Base-by-base conservation (phyloP, 2,113 vertebrate genomes). In the Sceloporus undulatus region DNA sequence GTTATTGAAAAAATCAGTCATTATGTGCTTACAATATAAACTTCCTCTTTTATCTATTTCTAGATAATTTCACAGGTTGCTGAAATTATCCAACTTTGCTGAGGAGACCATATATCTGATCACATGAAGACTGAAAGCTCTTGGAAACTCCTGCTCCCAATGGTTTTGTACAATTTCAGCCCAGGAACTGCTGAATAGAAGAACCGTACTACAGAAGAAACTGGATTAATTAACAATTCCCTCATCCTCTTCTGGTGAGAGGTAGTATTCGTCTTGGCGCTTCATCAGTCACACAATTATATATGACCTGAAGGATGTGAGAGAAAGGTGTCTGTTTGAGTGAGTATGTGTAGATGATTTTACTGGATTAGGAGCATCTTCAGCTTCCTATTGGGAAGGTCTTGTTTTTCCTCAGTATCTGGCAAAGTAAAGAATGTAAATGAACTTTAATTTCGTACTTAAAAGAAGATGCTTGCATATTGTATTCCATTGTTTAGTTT, bases 81-180 rank as follows among this genome's bases (percentile, higher is more conserved):
- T 66, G 96, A 97, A 75, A 92, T 95, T 95, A 97, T 93, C 98
- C 98, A 48, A 98, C 96, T 99, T 99, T 75, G 97, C 98, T 0
- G 98, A 98, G 92, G 97, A 98, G 56, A 98, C 97, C 93, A 94
- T 99, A 89, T 96, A 98, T 91, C 96, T 13, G 96, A 98, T 77
- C 97, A 97, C 90, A 38, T 93, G n/a, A 94, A 93, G 29, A 94
- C 96, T 40, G 95, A 96, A 77, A 93, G 90, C n/a, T 75, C 94
- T 90, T 96, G 38, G 93, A 96, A 90, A 94, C 89, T 56, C 93
- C 93, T 14, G 95, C 96, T 94, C 94, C 97, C 85, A 99, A 99
- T 70, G 98, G 99, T 85, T 98, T 99, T 99, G 98, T 94, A 97
- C 98, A 5, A 99, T 96, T 99, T 99, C 96, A 98, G 98, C 92